These are phyloP conservation scores for Neosilurus hyrtlii DNA, from an alignment of 2,797 vertebrate species.

Conservation along the genomic window DNA sequence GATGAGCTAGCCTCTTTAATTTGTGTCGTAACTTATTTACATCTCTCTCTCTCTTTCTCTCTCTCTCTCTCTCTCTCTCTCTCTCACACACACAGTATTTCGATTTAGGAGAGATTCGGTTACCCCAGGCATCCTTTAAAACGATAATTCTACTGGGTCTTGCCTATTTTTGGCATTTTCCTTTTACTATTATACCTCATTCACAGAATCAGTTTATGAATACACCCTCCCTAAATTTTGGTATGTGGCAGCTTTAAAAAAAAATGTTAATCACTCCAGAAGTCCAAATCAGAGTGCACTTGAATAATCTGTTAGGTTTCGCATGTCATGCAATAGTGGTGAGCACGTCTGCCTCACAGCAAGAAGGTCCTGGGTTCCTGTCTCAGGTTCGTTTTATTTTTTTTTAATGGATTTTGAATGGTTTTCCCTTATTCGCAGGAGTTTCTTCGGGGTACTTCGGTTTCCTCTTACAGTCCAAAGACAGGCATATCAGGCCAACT, in stretches of 20 bases:
- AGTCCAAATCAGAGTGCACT: neutral
- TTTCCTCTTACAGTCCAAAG: no score
- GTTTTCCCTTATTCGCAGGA: no score
- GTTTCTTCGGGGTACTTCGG: no score
- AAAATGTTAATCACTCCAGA: neutral
- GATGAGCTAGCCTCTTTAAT: neutral
- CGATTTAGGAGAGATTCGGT: neutral
- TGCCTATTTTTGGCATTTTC: neutral
- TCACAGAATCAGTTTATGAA: neutral
- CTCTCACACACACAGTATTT: neutral
- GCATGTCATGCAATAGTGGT: neutral
- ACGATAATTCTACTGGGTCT: neutral
- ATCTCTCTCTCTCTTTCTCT: neutral
- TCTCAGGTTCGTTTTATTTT: no score
- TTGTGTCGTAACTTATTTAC: neutral
- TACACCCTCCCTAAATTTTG: neutral
- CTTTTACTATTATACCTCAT: neutral
- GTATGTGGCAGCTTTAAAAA: neutral
- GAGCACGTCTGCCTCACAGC: no score
- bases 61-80: neutral
- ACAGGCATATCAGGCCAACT: no score
- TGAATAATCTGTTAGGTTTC: neutral
- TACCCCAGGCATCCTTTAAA: neutral
- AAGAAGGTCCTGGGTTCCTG: no score
- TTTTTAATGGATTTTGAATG: no score